Conservation (phyloP, 2,113 vertebrate species). For the Plestiodon gilberti region DNA sequence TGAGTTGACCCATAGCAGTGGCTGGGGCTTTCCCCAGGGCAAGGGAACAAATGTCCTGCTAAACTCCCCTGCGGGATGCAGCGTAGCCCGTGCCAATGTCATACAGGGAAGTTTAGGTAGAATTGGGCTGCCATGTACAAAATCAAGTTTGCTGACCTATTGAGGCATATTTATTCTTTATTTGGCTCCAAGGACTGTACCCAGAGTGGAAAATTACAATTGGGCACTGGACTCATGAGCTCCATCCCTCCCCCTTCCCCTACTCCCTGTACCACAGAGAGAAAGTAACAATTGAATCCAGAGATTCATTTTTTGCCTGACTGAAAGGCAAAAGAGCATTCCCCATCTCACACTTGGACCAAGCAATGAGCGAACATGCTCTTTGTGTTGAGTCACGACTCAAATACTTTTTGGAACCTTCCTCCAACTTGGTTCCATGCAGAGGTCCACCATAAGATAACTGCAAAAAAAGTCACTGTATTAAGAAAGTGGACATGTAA, state of each 20-base stretch:
- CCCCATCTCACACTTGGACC: neutral
- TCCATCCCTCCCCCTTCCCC: neutral
- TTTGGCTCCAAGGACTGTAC: neutral
- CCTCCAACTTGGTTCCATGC: neutral
- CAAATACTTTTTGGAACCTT: neutral
- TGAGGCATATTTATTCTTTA: neutral
- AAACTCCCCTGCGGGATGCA: too few species aligned
- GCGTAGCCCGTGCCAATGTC: too few species aligned
- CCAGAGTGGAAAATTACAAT: neutral
- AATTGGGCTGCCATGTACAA: neutral
- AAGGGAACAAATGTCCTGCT: too few species aligned
- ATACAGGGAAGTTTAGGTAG: too few species aligned
- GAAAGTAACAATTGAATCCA: neutral
- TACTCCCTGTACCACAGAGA: neutral
- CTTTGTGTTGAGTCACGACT: neutral
- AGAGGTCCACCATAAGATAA: neutral
- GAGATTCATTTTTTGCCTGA: neutral
- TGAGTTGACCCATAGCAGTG: too few species aligned
- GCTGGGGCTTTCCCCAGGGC: too few species aligned
- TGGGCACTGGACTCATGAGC: neutral
- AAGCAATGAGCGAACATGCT: neutral
- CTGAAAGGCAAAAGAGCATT: neutral
- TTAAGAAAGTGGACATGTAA: neutral
- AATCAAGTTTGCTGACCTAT: neutral
- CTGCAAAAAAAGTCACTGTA: neutral